Conservation (phyloP, 2,113 vertebrate genomes). For the Candoia aspera region DNA sequence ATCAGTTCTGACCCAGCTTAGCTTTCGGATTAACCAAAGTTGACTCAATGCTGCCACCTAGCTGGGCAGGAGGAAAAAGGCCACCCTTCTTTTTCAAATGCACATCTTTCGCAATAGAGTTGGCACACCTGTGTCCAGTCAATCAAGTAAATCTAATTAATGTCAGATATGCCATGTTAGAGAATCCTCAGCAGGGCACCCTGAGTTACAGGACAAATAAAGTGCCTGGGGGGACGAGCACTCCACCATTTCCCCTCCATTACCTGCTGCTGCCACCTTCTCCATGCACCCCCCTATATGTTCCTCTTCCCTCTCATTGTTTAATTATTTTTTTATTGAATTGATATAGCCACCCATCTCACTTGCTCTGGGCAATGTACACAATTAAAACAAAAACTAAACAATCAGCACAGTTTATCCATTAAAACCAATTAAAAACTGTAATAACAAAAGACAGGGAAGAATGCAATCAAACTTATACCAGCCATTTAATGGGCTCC, state of each 20-base stretch:
- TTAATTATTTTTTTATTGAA: not conserved
- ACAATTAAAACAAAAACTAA: not conserved
- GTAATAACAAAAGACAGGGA: not conserved
- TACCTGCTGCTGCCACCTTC: not conserved
- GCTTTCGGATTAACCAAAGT: not conserved
- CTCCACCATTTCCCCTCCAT: not conserved
- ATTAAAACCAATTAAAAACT: not conserved
- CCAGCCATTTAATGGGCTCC: not conserved
- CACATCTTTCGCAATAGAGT: not conserved
- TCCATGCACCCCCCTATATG: not conserved
- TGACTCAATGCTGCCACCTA: not conserved
- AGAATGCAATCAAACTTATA: not conserved
- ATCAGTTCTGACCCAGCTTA: not conserved
- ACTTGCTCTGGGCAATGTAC: not conserved
- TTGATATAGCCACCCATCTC: not conserved
- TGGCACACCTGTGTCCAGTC: not conserved
- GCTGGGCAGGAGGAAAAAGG: accelerated
- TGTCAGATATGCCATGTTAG: not conserved
- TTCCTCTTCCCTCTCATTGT: not conserved
- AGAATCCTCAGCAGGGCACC: not conserved
- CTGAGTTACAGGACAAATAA: not conserved
- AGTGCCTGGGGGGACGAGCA: not conserved
- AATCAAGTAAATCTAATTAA: not conserved
- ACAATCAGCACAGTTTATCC: not conserved
- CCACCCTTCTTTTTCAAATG: not conserved